phyloP scores from a whole-genome alignment of 2,888 invertebrate genomes.

The Acronicta leporina region DNA sequence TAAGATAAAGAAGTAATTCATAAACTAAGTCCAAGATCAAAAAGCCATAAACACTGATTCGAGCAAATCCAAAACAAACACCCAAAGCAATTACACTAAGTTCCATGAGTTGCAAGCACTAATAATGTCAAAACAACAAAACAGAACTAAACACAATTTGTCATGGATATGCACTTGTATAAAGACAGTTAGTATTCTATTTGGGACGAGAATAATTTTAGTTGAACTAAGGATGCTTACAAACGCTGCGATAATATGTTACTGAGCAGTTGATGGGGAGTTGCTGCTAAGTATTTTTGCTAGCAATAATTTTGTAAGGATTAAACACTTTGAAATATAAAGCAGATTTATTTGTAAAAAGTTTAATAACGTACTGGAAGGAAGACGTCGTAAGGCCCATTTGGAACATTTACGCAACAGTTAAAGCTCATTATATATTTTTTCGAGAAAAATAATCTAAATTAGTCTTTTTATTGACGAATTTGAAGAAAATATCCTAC shows the following conservation, averaged over 20 bases:
- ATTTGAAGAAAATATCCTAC: too few relatives aligned
- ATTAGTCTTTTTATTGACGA: too few relatives aligned
- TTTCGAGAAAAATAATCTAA: too few relatives aligned
- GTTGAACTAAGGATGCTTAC: conserved; percentile 17
- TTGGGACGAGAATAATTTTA: conserved; percentile 46
- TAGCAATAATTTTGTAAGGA: too few relatives aligned
- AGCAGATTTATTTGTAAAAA: too few relatives aligned
- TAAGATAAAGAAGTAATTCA: neutral
- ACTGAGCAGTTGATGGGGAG: neutral
- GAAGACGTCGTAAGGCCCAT: too few relatives aligned
- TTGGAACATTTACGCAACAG: too few relatives aligned
- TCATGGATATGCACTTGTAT: conserved; percentile 48
- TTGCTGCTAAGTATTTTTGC: too few relatives aligned
- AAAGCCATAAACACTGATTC: conserved; percentile 14
- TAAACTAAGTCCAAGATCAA: conserved; percentile 4
- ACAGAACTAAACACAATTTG: conserved; percentile 43
- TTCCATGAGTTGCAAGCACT: conserved; percentile 24
- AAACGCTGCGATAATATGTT: conserved; percentile 4
- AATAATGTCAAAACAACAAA: conserved; percentile 38
- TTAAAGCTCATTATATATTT: too few relatives aligned
- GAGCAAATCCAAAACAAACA: conserved; percentile 21
- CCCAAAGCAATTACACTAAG: conserved; percentile 9
- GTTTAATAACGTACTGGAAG: too few relatives aligned
- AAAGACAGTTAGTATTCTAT: conserved; percentile 28
- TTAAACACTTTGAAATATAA: too few relatives aligned